phyloP scores from a whole-genome alignment of 2,797 vertebrate species.

The Falco biarmicus region DNA sequence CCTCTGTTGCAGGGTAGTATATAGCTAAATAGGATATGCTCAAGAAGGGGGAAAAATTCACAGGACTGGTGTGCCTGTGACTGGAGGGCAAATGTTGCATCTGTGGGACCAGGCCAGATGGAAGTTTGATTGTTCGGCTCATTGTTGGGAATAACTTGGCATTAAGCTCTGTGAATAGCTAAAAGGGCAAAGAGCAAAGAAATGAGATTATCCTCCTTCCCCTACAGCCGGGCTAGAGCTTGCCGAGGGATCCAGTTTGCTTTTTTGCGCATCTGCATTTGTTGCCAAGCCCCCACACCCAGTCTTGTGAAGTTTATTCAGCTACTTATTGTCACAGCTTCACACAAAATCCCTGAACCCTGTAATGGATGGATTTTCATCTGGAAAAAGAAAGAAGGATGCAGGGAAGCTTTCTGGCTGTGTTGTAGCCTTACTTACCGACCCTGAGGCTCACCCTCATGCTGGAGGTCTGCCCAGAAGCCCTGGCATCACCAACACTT shows the following conservation, averaged over 20 bases:
- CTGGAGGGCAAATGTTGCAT: not conserved
- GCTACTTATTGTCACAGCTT: not conserved
- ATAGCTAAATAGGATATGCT: not conserved
- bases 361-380: not conserved
- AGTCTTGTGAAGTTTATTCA: not conserved
- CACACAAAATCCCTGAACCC: not conserved
- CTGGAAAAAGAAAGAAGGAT: not conserved
- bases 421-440: not conserved
- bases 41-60: not conserved
- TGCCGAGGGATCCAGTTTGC: not conserved
- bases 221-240: not conserved
- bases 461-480: not conserved
- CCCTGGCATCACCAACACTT: not conserved
- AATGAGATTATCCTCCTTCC: slow-evolving; percentile 28
- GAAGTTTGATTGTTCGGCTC: not conserved
- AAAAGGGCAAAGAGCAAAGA: slow-evolving; percentile 37
- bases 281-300: not conserved
- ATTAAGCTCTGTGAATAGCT: slow-evolving; percentile 7
- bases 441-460: not conserved
- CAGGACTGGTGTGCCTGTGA: not conserved
- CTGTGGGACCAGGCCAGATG: not conserved
- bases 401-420: not conserved
- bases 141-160: not conserved
- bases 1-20: not conserved
- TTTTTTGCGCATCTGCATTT: not conserved